These are phyloP conservation scores for Drosophila mercatorum DNA, from an alignment of 2,888 invertebrate genomes.

Conservation along the genomic window DNA sequence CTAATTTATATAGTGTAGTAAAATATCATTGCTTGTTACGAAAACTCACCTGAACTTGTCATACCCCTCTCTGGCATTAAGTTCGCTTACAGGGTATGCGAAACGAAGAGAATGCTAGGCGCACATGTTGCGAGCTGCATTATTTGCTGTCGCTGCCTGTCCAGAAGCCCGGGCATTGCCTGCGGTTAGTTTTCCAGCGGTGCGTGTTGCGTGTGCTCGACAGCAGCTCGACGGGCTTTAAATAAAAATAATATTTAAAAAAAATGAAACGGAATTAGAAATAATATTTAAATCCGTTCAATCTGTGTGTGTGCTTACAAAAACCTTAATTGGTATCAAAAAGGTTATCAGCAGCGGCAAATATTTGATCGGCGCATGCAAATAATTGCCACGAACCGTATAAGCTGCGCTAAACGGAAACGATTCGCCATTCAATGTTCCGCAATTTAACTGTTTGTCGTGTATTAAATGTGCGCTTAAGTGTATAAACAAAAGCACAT, in stretches of 20 bases:
- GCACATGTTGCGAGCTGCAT: slow-evolving; percentile 38
- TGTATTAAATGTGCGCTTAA: slow-evolving; percentile 20
- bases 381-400: slow-evolving; percentile 31
- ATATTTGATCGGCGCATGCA: slow-evolving; percentile 41
- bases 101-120: slow-evolving; percentile 26
- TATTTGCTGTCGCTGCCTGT: slow-evolving; percentile 36
- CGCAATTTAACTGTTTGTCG: slow-evolving; percentile 23
- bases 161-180: slow-evolving; percentile 36
- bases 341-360: slow-evolving; percentile 35
- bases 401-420: slow-evolving; percentile 27
- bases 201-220: slow-evolving; percentile 66
- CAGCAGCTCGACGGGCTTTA: slow-evolving; percentile 1
- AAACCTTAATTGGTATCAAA: slow-evolving; percentile 33
- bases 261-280: slow-evolving; percentile 20
- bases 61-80: neutral
- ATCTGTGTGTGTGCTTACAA: slow-evolving; percentile 10
- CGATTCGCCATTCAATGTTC: slow-evolving; percentile 4
- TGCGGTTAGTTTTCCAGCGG: slow-evolving; percentile 64
- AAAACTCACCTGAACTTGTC: too few species aligned
- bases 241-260: neutral
- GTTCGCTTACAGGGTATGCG: slow-evolving; percentile 40
- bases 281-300: slow-evolving; percentile 24
- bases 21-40: neutral
- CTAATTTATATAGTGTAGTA: too few species aligned
- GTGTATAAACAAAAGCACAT: slow-evolving; percentile 10